Evolutionary conservation across 1,140 invertebrate species (phyloP).

Genomic region (Pomacea maculata): DNA sequence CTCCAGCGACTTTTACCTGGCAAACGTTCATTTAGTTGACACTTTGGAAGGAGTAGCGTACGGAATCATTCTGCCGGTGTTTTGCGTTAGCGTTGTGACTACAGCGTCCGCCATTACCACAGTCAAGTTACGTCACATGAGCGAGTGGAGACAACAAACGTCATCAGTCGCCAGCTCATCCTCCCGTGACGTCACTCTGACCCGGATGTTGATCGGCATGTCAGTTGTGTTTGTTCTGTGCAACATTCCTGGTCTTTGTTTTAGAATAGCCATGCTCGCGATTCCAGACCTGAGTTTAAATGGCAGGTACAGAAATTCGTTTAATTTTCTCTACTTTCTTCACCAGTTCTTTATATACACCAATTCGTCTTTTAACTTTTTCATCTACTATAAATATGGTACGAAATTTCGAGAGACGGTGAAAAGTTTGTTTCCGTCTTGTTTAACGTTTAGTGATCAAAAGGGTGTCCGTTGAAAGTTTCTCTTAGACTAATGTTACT

Average conservation of each 20-base stretch:
- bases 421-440: neutral
- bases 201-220: neutral
- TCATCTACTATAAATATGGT: neutral
- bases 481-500: too few species aligned
- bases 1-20: neutral
- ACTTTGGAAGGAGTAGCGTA: neutral
- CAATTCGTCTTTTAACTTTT: conserved; percentile 2
- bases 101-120: neutral
- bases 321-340: neutral
- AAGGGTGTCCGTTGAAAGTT: too few species aligned
- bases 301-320: neutral
- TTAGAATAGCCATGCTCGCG: neutral
- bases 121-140: neutral
- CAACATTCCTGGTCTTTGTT: neutral
- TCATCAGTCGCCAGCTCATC: neutral
- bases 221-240: neutral
- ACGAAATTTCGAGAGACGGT: conserved; percentile 6
- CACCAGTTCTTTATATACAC: neutral
- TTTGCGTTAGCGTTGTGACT: neutral
- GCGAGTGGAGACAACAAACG: neutral
- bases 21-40: neutral
- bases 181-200: neutral
- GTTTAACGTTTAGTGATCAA: too few species aligned
- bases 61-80: neutral
- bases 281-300: neutral